phyloP scores from a whole-genome alignment of 2,113 vertebrate species.

The Laticauda colubrina region DNA sequence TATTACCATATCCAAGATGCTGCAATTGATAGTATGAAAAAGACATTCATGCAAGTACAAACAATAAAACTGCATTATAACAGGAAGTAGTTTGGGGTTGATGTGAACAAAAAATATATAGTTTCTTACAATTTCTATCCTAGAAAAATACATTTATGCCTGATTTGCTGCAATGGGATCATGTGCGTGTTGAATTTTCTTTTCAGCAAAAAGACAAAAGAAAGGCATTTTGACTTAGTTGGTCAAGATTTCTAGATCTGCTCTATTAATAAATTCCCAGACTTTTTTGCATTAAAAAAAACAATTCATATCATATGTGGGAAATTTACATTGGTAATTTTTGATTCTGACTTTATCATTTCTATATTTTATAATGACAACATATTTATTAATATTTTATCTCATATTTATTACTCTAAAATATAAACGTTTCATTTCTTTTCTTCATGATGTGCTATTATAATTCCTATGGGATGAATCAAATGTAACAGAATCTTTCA shows the following conservation, averaged over 20 bases:
- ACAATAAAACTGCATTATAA: background rate
- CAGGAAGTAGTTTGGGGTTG: background rate
- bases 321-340: background rate
- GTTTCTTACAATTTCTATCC: background rate
- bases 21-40: background rate
- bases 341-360: background rate
- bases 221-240: background rate
- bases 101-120: background rate
- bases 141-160: background rate
- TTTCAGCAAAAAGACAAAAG: background rate
- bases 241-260: background rate
- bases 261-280: background rate
- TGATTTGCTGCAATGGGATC: background rate
- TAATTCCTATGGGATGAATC: background rate
- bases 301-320: background rate
- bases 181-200: background rate
- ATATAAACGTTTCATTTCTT: background rate
- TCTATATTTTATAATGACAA: background rate
- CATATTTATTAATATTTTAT: background rate
- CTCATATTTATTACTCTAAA: background rate
- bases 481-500: background rate
- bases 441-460: background rate
- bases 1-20: conserved; percentile 52
- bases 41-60: background rate
- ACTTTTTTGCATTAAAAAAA: background rate